Evolutionary conservation across 1,140 invertebrate genomes (phyloP).

Genomic region (Caenorhabditis briggsae): DNA sequence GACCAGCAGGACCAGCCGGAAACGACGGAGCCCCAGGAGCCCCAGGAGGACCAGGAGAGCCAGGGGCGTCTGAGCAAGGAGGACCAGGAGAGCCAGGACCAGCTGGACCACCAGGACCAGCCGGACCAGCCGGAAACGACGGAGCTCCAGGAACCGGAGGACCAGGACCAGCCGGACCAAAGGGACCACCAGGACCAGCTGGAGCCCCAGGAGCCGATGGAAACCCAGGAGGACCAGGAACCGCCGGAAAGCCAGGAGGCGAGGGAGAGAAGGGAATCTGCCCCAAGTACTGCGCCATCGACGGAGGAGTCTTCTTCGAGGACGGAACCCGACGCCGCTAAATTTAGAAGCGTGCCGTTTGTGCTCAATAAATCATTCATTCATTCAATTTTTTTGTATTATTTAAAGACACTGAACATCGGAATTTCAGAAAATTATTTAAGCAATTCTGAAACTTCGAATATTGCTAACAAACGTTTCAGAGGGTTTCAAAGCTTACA

Average conservation of each 20-base stretch:
- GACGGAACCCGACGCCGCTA: conserved; percentile 70
- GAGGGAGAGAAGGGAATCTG: conserved; percentile 74
- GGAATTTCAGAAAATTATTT: neutral
- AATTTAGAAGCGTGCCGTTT: conserved; percentile 51
- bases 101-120: conserved; percentile 62
- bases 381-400: conserved; percentile 28
- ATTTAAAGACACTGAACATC: neutral
- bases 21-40: conserved; percentile 59
- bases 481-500: too few relatives aligned
- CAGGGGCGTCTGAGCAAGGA: conserved; percentile 56
- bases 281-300: conserved; percentile 75
- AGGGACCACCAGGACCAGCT: conserved; percentile 56
- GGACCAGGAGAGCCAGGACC: conserved; percentile 58
- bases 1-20: conserved; percentile 66
- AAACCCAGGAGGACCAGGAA: conserved; percentile 63
- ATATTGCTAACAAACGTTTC: too few relatives aligned
- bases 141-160: conserved; percentile 58
- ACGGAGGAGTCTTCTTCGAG: conserved; percentile 75
- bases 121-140: conserved; percentile 60
- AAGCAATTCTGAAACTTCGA: too few relatives aligned
- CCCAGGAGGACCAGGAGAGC: conserved; percentile 65
- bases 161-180: conserved; percentile 49
- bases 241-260: conserved; percentile 65
- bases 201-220: conserved; percentile 66
- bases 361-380: conserved; percentile 23